Evolutionary conservation across 1,140 invertebrate genomes (phyloP).

Genomic region (Melanaphis sacchari): DNA sequence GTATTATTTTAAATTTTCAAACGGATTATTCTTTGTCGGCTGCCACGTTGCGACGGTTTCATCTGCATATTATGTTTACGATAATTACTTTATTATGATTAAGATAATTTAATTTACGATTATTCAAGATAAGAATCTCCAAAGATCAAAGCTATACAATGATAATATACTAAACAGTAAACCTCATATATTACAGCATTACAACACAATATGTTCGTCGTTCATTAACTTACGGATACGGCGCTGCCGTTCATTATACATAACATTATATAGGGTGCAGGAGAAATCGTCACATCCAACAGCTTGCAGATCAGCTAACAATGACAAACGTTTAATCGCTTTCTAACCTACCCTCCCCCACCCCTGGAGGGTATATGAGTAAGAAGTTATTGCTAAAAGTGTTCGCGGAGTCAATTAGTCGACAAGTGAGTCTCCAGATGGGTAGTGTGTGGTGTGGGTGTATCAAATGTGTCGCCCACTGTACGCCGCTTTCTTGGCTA

Average conservation of each 20-base stretch:
- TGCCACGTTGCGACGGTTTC: no score
- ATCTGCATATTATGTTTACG: no score
- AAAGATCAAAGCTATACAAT: no score
- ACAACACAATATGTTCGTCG: no score
- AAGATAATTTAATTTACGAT: no score
- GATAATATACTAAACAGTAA: no score
- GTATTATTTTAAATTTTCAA: no score
- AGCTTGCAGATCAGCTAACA: neutral
- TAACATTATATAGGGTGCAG: neutral
- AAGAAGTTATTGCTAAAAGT: neutral
- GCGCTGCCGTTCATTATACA: neutral
- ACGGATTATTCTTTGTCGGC: no score
- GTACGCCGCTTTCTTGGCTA: conserved; percentile 6
- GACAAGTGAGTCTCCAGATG: neutral
- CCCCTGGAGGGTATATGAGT: neutral
- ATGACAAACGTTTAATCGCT: neutral
- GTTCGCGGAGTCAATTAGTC: conserved; percentile 16
- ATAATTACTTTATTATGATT: no score
- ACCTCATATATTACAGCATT: no score
- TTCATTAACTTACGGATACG: neutral
- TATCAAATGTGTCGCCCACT: neutral
- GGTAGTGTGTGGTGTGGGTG: neutral
- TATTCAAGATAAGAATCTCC: no score
- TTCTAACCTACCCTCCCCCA: neutral
- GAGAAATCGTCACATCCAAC: neutral